Evolutionary conservation across 2,113 vertebrate genomes (phyloP).

Genomic region (Lophura nycthemera): DNA sequence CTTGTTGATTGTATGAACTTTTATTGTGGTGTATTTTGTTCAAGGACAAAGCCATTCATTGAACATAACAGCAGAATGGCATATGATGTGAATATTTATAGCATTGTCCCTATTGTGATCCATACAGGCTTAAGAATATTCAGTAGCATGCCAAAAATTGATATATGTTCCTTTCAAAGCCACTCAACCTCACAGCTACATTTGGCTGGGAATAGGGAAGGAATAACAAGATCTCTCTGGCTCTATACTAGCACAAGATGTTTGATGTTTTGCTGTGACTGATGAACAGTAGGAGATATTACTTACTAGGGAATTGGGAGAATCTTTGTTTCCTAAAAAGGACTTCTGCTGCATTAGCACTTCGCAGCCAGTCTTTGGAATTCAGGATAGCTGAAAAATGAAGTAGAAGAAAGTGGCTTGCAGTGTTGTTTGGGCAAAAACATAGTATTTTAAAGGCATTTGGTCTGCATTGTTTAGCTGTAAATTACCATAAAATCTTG

Average conservation of each 20-base stretch:
- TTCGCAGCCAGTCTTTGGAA: not conserved
- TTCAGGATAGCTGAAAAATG: slow-evolving; percentile 3
- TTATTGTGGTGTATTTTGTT: slow-evolving; percentile 18
- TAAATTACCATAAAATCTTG: not conserved
- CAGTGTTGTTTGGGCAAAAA: slow-evolving; percentile 2
- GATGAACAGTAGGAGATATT: not conserved
- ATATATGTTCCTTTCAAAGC: slow-evolving; percentile 51
- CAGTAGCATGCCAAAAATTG: slow-evolving; percentile 44
- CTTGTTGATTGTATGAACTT: slow-evolving; percentile 9
- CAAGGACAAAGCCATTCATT: slow-evolving; percentile 52
- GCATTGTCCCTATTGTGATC: slow-evolving; percentile 12
- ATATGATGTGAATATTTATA: slow-evolving; percentile 50
- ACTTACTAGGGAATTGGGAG: not conserved
- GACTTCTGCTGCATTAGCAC: slow-evolving; percentile 37
- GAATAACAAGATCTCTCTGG: slow-evolving; percentile 33
- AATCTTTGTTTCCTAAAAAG: slow-evolving; percentile 14
- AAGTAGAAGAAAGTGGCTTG: slow-evolving; percentile 8
- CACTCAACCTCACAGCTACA: slow-evolving; percentile 5
- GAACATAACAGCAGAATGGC: not conserved
- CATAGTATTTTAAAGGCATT: not conserved
- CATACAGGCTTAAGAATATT: slow-evolving; percentile 33
- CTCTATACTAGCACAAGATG: not conserved
- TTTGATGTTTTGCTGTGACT: slow-evolving; percentile 33
- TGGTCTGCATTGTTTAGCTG: not conserved
- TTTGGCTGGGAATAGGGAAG: slow-evolving; percentile 19